Evolutionary conservation across 2,113 vertebrate species (phyloP).

Genomic region (Lophochroa leadbeateri): DNA sequence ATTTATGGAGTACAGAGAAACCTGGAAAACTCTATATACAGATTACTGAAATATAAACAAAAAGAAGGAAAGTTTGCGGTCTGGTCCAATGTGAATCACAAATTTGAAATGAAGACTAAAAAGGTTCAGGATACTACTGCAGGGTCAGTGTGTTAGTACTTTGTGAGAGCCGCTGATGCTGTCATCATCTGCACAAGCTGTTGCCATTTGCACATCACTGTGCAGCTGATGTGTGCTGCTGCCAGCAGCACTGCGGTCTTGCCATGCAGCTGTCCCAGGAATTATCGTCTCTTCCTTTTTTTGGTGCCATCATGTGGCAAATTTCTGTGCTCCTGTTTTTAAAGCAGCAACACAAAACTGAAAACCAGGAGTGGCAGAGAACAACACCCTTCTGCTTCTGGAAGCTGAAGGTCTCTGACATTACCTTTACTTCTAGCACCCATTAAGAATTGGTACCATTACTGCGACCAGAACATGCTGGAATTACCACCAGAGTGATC

Average conservation of each 20-base stretch:
- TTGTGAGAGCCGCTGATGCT: accelerated
- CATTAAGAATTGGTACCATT: accelerated
- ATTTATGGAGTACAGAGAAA: accelerated
- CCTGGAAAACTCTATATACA: accelerated
- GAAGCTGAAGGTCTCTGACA: neutral
- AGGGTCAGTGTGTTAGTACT: neutral
- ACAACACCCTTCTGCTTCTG: neutral
- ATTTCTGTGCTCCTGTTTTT: neutral
- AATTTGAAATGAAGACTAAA: neutral
- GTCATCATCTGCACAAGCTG: neutral
- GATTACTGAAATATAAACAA: neutral
- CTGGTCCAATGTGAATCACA: neutral
- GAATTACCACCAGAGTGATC: neutral
- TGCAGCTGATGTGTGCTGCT: neutral
- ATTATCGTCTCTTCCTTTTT: neutral
- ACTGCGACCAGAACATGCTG: accelerated
- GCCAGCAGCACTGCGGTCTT: neutral
- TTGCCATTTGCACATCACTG: accelerated
- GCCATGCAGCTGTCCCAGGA: neutral
- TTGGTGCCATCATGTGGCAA: slow-evolving; percentile 2
- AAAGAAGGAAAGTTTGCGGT: neutral
- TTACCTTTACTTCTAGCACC: accelerated
- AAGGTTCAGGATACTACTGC: accelerated
- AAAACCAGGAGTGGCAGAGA: neutral
- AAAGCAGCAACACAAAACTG: neutral